Conservation (phyloP, 2,113 vertebrate species). For the Myotis lucifugus region DNA sequence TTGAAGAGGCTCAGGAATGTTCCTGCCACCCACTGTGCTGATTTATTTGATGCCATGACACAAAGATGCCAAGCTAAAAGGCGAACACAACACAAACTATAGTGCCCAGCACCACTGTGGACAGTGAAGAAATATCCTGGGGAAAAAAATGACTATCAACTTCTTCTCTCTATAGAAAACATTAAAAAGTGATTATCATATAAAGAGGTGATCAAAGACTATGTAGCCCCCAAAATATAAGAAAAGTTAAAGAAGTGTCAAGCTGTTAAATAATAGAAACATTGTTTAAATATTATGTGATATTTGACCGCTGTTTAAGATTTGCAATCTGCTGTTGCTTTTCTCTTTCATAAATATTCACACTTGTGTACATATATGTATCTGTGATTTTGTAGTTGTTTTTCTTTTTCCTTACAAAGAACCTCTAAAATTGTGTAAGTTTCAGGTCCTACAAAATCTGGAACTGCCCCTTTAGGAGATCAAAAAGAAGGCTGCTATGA, state of each 20-base stretch:
- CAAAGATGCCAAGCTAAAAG: neutral
- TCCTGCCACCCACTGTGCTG: neutral
- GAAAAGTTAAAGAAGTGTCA: neutral
- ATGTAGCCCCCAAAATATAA: neutral
- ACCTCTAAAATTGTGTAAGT: neutral
- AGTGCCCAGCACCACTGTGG: neutral
- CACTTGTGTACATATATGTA: neutral
- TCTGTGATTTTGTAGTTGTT: neutral
- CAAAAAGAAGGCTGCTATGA: neutral
- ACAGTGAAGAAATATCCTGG: neutral
- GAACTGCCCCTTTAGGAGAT: neutral
- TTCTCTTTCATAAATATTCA: constrained; percentile 16
- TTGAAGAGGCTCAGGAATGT: neutral
- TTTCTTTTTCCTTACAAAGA: neutral
- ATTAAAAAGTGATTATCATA: neutral
- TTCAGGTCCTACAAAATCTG: neutral
- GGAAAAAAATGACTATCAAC: neutral
- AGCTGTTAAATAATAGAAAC: neutral
- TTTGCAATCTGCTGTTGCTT: neutral
- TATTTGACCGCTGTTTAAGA: neutral
- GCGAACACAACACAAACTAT: neutral
- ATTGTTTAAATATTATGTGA: neutral
- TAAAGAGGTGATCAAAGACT: neutral
- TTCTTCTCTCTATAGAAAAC: neutral
- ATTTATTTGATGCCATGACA: neutral